Evolutionary conservation across 2,888 invertebrate species (phyloP), one percentile per base, ranked within the genome.

Genomic region (Nephrotoma appendiculata): DNA sequence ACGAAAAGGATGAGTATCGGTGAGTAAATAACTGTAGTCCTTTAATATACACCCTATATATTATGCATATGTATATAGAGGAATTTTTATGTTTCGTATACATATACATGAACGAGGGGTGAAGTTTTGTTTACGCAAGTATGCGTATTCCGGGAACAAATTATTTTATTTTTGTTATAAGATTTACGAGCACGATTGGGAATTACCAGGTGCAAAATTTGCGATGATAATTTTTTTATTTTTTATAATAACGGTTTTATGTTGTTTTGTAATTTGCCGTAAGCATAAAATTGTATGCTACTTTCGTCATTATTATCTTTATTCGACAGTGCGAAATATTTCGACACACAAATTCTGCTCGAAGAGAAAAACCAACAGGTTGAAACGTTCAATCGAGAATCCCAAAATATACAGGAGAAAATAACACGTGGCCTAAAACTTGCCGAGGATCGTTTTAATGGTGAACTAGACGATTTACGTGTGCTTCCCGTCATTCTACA

Each of bases 401-500:
- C 71, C 19, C 71, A 71, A 71, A 71, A 71, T 31, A 71, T 71
- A 31, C 71, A 71, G 9, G 31, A 71, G 7, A 71, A 71, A 71
- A 71, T 71, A 11, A 86, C 86, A 52, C 52, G 31, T 6, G 88
- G 86, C 9, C 41, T 87, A 41, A 85, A 87, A 42, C 15, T 87
- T 11, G 86, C 86, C 11, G 88, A 88, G 44, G 87, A 88, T 43
- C 86, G 87, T 11, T 86, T 87, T 87, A 88, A 88, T 84, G 88
- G 87, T 31, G 88, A 88, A 87, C 45, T 88, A 7, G 87, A 85
- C n/a, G 88, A 88, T 83, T 45, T 87, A 11, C 87, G 87, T 41
- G 87, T 86, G 42, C 87, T 88, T 43, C 87, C 87, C n/a, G 87
- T 86, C 52, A 45, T 87, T 71, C 87, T 88, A 12, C 87, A 88